Base-by-base conservation (phyloP, 2,797 vertebrate genomes). In the Gymnoscopelus microlampas region DNA sequence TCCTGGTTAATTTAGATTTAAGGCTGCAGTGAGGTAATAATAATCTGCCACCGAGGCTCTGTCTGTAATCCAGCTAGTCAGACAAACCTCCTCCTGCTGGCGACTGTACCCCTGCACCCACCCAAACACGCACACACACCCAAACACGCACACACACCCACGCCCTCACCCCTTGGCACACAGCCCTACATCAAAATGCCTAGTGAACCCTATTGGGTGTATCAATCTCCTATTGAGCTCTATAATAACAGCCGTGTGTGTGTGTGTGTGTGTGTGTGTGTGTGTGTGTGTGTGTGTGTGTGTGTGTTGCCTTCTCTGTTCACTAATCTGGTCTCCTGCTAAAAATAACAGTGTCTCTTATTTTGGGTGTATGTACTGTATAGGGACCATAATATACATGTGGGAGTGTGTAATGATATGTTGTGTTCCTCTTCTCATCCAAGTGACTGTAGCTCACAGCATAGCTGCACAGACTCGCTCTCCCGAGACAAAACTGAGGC, bases 1-100 rank as follows among this genome's bases (percentile, higher is more conserved):
- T 90, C 85, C 76, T 82, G 78, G 87, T 89, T 92, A 86, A 92
- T 91, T 93, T 91, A 90, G 90, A 92, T 78, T 91, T 91, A 87
- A 89, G 86, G 85, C 87, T 90, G 79, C 84, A 91, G 85, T 89
- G 85, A 90, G 85, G 88, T 92, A 92, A 79, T 80, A 77, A 89
- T 87, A 89, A 92, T 89, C 84, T 84, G 86, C 86, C 87, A 82
- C 83, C 81, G 71, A 76, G 79, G 73, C 88, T 60, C 71, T 59
- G 82, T 73, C 90, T 91, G 53, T 94, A 93, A 93, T 94, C 90
- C 91, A 85, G 67, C 71, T 60, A 83, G 82, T 78, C 76, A 81
- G 71, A 78, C 72, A 83, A 77, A 74, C 78, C 79, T 87, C 75
- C 68, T 81, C 73, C 69, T 70, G 76, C 53, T 53, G 67, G 80